Percentiles rank a stretch among this genome's conserved stretches.
Conservation (phyloP, 2,113 vertebrate species). For the Aegotheles bennettii region DNA sequence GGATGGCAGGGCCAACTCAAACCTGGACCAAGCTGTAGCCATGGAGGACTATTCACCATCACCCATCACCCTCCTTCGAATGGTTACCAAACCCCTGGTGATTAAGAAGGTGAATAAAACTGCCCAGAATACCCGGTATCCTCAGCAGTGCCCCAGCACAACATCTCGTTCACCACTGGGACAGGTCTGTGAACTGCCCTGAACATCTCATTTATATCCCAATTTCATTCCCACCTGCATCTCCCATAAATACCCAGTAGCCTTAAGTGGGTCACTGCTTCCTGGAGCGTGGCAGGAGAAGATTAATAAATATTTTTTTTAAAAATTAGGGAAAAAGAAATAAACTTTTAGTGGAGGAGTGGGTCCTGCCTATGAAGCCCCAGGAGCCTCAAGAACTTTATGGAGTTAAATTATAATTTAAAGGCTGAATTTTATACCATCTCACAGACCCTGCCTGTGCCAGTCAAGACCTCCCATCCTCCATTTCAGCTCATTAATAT, state of each 20-base stretch:
- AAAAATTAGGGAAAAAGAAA: not conserved
- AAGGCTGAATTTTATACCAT: not conserved
- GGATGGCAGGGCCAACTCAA: not conserved
- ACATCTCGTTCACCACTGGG: rapidly evolving
- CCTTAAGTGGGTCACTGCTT: not conserved
- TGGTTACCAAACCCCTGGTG: not conserved
- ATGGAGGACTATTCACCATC: too few species aligned
- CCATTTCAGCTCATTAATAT: not conserved
- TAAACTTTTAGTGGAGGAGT: not conserved
- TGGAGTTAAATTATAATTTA: not conserved
- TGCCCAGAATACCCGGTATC: rapidly evolving
- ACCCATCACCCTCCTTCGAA: not conserved
- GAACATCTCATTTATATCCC: not conserved
- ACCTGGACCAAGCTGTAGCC: not conserved
- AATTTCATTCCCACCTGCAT: not conserved
- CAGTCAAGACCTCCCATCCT: not conserved
- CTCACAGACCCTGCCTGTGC: not conserved
- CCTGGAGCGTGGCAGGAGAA: not conserved
- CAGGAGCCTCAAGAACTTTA: not conserved
- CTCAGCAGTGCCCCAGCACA: not conserved
- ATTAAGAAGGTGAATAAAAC: not conserved
- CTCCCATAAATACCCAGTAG: not conserved
- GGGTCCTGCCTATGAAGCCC: not conserved
- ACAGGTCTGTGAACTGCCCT: not conserved
- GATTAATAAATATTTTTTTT: not conserved